Conservation (phyloP, 1,140 invertebrate genomes). For the Nixonia krombeini region DNA sequence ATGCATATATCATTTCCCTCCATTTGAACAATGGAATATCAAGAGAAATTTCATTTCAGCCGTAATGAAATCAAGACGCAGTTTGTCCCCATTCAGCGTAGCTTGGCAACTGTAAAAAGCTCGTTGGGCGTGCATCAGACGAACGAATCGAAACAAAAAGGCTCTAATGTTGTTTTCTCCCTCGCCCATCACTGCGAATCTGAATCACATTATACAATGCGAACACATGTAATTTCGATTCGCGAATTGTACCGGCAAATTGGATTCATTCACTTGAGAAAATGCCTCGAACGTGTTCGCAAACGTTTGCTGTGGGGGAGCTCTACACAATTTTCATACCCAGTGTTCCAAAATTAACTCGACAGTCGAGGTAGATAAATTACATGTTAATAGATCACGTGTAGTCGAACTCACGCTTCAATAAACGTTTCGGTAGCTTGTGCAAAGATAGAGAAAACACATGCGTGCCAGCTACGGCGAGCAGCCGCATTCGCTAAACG, state of each 20-base stretch:
- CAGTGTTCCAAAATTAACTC: constrained; percentile 28
- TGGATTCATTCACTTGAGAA: neutral
- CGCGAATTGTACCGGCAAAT: neutral
- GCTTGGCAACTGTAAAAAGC: too few species aligned
- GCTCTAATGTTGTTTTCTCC: too few species aligned
- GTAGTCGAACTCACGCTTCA: constrained; percentile 18
- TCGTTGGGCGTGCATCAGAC: too few species aligned
- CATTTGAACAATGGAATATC: too few species aligned
- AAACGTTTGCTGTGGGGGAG: constrained; percentile 12
- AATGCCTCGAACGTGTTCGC: neutral
- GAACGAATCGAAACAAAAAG: neutral
- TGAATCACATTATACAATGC: too few species aligned
- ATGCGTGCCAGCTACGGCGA: too few species aligned
- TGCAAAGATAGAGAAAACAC: constrained; percentile 26
- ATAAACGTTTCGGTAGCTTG: constrained; percentile 16
- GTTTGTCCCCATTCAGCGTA: too few species aligned
- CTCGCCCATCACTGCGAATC: too few species aligned
- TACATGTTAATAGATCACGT: constrained; percentile 26
- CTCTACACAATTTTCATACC: constrained; percentile 5
- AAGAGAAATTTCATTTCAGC: too few species aligned
- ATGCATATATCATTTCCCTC: too few species aligned
- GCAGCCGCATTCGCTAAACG: too few species aligned
- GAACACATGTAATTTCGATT: neutral
- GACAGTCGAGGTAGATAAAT: constrained; percentile 17
- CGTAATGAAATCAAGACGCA: too few species aligned